Base-by-base conservation (phyloP, 2,113 vertebrate genomes). In the Triplophysa dalaica region DNA sequence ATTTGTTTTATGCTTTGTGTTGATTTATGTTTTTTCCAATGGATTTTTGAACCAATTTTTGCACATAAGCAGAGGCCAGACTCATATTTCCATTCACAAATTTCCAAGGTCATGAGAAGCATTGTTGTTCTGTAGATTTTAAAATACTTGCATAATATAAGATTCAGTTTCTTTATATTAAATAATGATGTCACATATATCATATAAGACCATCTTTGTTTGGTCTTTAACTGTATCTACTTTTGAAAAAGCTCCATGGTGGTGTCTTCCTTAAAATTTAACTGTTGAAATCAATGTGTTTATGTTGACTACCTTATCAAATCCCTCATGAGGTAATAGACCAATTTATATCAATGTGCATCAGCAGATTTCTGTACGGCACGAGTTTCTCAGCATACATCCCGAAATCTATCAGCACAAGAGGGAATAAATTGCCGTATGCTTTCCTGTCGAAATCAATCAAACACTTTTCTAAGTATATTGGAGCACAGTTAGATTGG, bases 401-500 rank as follows among this genome's bases (percentile, higher is more conserved):
- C 19, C 70, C 50, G 14, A 66, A 78, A 61, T 77, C 24, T 69
- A 26, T 82, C 66, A 41, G 64, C 72, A 24, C 33, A 60, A 43
- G 54, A 19, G 22, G 66, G 43, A 68, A 66, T 17, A 82, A 60
- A 60, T 65, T 68, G 17, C 73, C 14, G 11, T 75, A 41, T 79
- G 76, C 26, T 76, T 26, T 63, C 70, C 52, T 70, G 77, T 19
- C 48, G 60, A 58, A 81, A 83, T 68, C 75, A 75, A 56, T 54
- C 64, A 70, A 70, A 66, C 48, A 66, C 22, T 64, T 11, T 29
- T 8, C 22, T 33, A 16, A 58, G 60, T 60, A 73, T 50, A 54
- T 41, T 12, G 77, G 75, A 77, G 22, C 43, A 50, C 73, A 26
- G 33, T 75, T 63, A n/a, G 16, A 64, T 50, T 21, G 21, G 3